Evolutionary conservation across 37 sponge, comb jelly and placozoan genomes (phyloP), one percentile per base, ranked within the genome.

Genomic region (Aphrocallistes beatrix): DNA sequence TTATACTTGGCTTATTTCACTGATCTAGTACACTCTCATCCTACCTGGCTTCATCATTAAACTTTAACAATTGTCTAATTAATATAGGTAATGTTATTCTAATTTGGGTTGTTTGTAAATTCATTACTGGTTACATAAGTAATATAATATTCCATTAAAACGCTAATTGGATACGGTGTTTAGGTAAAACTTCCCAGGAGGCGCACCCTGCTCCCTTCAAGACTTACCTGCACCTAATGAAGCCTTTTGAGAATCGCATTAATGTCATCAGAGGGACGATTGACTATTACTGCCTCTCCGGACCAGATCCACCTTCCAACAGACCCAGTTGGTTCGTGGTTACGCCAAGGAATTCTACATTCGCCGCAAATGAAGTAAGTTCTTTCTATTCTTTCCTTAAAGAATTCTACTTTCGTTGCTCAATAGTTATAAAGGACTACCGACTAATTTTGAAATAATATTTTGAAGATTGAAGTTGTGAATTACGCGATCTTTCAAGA

Each of bases 221-320:
- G 0, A 83, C 87, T 36, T 93, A 93, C 82, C 50, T 93, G 28
- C 30, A 50, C 83, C 50, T 83, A 23, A 36, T 89, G n/a, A 45
- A 85, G 38, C 84, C 81, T 9, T 86, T 86, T 51, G 81, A 34
- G 40, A 93, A 93, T 88, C 82, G 81, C 39, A 40, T 93, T 48
- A 89, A 93, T 49, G 48, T 93, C 39, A 85, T 88, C 36, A 47
- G 87, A 48, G 94, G 94, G 38, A 90, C 94, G 39, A 42, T 91
- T 32, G 39, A 85, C 51, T 89, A 51, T 38, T 47, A 89, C 85
- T 39, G 87, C 40, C 60, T 90, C 0, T 38, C 34, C 13, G 88
- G 88, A 36, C 49, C 39, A 25, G 90, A 90, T 81, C 90, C 90
- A 28, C 84, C 86, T 36, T 48, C 84, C 1, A 37, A 38, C 23